These are phyloP conservation scores for Scaptomyza hsui DNA, from an alignment of 1,140 invertebrate genomes.

Conservation along the genomic window DNA sequence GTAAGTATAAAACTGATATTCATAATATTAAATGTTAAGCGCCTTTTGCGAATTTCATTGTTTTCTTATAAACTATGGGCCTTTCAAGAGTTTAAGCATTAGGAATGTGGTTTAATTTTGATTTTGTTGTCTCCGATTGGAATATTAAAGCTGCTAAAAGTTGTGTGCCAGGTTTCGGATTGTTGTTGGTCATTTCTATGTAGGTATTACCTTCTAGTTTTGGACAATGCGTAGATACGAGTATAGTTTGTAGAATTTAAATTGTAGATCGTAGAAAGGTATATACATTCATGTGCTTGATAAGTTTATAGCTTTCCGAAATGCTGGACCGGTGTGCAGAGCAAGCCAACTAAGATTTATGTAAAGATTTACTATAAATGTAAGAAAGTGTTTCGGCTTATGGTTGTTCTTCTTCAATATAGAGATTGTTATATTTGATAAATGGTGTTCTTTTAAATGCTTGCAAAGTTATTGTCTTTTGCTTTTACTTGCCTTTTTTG, in stretches of 20 bases:
- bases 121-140: conserved; percentile 29
- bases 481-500: conserved; percentile 20
- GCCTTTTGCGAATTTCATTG: background rate
- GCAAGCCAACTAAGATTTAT: background rate
- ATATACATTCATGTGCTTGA: background rate
- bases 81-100: conserved; percentile 3
- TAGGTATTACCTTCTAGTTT: conserved; percentile 2
- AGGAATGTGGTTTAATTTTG: conserved; percentile 1
- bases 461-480: conserved; percentile 77
- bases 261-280: background rate
- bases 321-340: background rate
- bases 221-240: conserved; percentile 19
- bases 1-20: conserved; percentile 32
- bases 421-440: conserved; percentile 1
- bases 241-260: no score
- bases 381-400: no score
- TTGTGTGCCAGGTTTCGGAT: conserved; percentile 51
- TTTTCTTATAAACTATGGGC: background rate
- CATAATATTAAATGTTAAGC: conserved; percentile 1
- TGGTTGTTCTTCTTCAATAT: background rate
- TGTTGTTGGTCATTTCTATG: conserved; percentile 40
- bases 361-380: no score
- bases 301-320: background rate
- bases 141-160: conserved; percentile 46
- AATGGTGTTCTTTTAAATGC: conserved; percentile 53